phyloP scores from a whole-genome alignment of 2,797 vertebrate species.

The Monodelphis domestica region DNA sequence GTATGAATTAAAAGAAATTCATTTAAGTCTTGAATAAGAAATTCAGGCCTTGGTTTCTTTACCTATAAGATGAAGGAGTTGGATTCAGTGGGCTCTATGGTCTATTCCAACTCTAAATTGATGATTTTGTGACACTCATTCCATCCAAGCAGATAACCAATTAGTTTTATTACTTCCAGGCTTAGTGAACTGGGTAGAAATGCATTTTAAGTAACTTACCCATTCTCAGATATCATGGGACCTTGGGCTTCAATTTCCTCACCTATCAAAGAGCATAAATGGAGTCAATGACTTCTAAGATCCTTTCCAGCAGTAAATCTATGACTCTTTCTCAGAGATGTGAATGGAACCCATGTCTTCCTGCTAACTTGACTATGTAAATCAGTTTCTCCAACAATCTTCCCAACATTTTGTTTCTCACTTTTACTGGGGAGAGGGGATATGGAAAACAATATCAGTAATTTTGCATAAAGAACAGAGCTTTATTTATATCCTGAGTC shows the following conservation, averaged over 20 bases:
- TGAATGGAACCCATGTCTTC: background rate
- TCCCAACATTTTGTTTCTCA: background rate
- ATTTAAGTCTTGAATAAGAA: no score
- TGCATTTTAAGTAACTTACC: no score
- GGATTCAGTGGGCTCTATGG: no score
- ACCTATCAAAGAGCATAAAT: background rate
- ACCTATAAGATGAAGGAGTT: no score
- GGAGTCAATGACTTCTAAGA: background rate
- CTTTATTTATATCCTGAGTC: conserved; percentile 19
- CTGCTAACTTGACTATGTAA: background rate
- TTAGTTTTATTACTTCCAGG: no score
- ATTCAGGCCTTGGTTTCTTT: no score
- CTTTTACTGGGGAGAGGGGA: background rate
- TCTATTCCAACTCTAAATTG: no score
- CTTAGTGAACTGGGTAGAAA: no score
- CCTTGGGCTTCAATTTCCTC: background rate
- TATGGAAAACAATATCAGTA: conserved; percentile 40
- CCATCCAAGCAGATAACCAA: no score
- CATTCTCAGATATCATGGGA: no score
- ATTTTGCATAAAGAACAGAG: conserved; percentile 45
- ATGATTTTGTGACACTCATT: no score
- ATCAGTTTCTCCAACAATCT: background rate
- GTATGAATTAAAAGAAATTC: no score
- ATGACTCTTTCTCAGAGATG: background rate
- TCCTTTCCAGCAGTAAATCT: background rate